These are phyloP conservation scores for Pteromalus puparum DNA, from an alignment of 1,140 invertebrate species.

Conservation along the genomic window DNA sequence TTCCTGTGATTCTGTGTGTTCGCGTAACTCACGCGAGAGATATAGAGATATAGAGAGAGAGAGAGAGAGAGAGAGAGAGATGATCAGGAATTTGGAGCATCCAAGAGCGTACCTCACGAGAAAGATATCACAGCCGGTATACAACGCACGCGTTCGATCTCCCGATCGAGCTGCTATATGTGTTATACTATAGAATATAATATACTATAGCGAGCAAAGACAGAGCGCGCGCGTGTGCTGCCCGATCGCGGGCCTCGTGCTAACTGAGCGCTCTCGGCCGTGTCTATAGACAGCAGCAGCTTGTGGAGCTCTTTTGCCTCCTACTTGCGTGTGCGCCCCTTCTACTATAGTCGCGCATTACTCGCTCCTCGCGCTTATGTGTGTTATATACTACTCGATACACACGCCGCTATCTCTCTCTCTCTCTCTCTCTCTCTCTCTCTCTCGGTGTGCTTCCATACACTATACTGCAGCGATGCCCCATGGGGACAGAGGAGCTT, in stretches of 20 bases:
- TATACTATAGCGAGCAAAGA: background rate
- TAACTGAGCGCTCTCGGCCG: slow-evolving; percentile 66
- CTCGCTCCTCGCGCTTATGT: too few species aligned
- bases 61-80: background rate
- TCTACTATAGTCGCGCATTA: background rate
- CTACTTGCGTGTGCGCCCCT: background rate
- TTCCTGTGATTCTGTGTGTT: background rate
- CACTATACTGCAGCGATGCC: too few species aligned
- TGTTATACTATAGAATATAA: too few species aligned
- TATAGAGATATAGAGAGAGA: background rate
- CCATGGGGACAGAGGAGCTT: background rate
- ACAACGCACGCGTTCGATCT: too few species aligned
- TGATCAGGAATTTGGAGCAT: too few species aligned
- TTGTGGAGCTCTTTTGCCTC: slow-evolving; percentile 25
- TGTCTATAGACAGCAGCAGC: slow-evolving; percentile 41
- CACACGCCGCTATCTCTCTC: background rate
- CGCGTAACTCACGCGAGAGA: background rate
- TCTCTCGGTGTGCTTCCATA: too few species aligned
- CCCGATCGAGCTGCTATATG: too few species aligned
- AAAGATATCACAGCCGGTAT: too few species aligned
- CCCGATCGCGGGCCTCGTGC: slow-evolving; percentile 71
- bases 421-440: background rate
- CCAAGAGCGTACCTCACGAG: too few species aligned
- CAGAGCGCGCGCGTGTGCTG: slow-evolving; percentile 54
- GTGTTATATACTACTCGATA: background rate